phyloP scores from a whole-genome alignment of 30 jellyfish, hydroid and myxozoan species.

The Calvadosia cruxmelitensis region DNA sequence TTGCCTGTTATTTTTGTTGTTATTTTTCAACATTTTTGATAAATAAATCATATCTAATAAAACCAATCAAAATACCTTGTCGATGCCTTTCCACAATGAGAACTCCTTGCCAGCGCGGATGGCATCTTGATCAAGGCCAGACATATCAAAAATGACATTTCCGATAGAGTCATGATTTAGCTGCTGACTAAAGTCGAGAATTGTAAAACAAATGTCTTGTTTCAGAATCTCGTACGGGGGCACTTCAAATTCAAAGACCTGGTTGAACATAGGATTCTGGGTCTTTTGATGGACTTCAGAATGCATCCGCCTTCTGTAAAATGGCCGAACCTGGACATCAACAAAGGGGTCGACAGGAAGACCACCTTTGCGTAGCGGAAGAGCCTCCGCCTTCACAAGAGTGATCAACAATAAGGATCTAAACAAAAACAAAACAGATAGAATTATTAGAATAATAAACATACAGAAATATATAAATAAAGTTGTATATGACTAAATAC shows the following conservation, averaged over 20 bases:
- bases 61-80: no score
- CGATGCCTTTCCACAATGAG: constrained; percentile 86
- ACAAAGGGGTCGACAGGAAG: constrained; percentile 93
- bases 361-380: constrained; percentile 86
- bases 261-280: constrained; percentile 78
- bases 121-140: constrained; percentile 72
- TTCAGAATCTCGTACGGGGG: constrained; percentile 94
- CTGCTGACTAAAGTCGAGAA: constrained; percentile 89
- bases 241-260: constrained; percentile 80
- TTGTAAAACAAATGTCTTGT: constrained; percentile 81
- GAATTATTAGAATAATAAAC: no score
- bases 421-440: neutral
- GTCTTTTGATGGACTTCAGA: constrained; percentile 98
- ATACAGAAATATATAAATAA: no score
- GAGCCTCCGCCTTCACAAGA: constrained; percentile 79
- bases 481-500: no score
- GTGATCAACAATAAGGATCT: constrained; percentile 65
- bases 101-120: constrained; percentile 87
- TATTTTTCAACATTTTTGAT: no score
- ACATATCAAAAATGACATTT: constrained; percentile 45
- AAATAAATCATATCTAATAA: no score
- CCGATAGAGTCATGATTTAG: constrained; percentile 88
- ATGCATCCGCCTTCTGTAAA: constrained; percentile 79
- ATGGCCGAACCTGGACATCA: constrained; percentile 76
- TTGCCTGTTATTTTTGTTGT: no score